phyloP scores from a whole-genome alignment of 2,888 invertebrate genomes.

The Pyrgus malvae region DNA sequence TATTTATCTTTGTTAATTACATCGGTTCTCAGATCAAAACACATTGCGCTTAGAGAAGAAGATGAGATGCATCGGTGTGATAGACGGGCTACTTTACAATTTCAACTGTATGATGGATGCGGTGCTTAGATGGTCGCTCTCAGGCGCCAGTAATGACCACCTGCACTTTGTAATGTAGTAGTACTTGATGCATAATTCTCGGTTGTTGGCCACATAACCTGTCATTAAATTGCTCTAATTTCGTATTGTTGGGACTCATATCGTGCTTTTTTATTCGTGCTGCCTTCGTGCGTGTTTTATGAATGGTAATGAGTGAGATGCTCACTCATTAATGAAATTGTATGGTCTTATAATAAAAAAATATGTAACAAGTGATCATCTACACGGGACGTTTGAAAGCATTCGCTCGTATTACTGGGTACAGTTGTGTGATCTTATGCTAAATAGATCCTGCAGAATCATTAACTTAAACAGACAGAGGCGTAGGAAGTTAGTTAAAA shows the following conservation, averaged over 20 bases:
- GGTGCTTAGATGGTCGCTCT: conserved; percentile 30
- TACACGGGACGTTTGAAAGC: too few species aligned
- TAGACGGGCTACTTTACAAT: conserved; percentile 46
- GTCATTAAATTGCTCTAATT: conserved; percentile 21
- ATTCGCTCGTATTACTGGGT: too few species aligned
- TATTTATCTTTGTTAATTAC: conserved; percentile 38
- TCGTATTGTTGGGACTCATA: conserved; percentile 18
- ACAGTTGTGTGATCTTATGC: too few species aligned
- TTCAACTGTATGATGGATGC: conserved; percentile 47
- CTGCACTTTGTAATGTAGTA: conserved; percentile 25
- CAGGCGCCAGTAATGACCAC: conserved; percentile 38
- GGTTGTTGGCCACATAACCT: conserved; percentile 22
- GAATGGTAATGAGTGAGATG: conserved; percentile 12
- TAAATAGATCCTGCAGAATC: too few species aligned
- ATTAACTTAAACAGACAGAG: too few species aligned
- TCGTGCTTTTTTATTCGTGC: conserved; percentile 9
- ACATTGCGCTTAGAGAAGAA: conserved; percentile 46
- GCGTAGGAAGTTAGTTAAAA: too few species aligned
- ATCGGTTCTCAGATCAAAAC: conserved; percentile 39
- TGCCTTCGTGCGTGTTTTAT: conserved; percentile 14
- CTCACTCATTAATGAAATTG: conserved; percentile 6
- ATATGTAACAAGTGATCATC: too few species aligned
- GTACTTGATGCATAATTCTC: conserved; percentile 20
- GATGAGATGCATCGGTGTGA: conserved; percentile 47
- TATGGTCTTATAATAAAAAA: background rate